Evolutionary conservation across 2,113 vertebrate genomes (phyloP), one percentile per base, ranked within the genome.

Genomic region (Tragelaphus buxtoni): DNA sequence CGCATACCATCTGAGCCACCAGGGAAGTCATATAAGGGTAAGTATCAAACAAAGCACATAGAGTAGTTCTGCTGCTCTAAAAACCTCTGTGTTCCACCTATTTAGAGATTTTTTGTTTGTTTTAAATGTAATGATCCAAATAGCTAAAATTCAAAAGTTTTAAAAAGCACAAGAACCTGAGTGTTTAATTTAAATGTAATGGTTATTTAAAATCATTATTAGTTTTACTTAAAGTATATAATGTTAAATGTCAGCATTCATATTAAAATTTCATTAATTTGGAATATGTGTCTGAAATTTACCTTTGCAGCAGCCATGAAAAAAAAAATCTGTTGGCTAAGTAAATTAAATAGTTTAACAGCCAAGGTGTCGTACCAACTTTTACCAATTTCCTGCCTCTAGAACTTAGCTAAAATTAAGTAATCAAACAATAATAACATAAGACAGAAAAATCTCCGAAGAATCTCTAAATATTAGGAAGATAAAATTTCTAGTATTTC

Each of bases 371-470:
- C 16, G 14, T 17, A 55, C 53, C 42, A 11, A 7, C 24, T 24
- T 18, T 22, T 60, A 24, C 55, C 76, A 76, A 20, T 30, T 30
- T 32, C 28, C 11, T 42, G 45, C 35, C 65, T 39, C 45, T 39
- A 61, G 42, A 88, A 61, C 14, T 61, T 51, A 24, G 82, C 61
- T 47, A 35, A 65, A 81, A 76, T 88, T 65, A 76, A 76, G 55
- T 85, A 92, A 80, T 76, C 92, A 42, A 92, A 82, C 28, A 63
- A 81, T 30, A 63, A 82, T 28, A 94, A 88, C 16, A 69, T 91
- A 97, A 14, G 42, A 69, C 13, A 45, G 28, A 39, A 82, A 77
- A 74, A 63, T 20, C 49, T 85, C 58, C 24, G 1, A n/a, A 82
- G 65, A 72, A 11, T 13, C 60, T 93, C 69, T n/a, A 74, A 58